Base-by-base conservation (phyloP, 37 sponge, comb jelly and placozoan species). In the Haliclona indistincta region DNA sequence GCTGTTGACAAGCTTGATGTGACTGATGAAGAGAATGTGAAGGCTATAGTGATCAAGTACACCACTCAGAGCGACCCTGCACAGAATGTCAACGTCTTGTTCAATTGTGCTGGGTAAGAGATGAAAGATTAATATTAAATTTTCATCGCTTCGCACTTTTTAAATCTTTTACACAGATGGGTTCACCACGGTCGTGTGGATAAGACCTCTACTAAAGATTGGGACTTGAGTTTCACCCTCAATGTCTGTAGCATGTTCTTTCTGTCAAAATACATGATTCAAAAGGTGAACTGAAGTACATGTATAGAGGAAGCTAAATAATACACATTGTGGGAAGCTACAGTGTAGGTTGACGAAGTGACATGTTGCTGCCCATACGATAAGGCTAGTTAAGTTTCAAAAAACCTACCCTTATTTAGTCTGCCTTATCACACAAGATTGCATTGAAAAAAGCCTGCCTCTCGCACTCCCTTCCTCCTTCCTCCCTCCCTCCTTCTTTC, bases 101-200 rank as follows among this genome's bases (percentile, higher is more conserved):
- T 90, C 75, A 90, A 90, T 78, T 90, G 86, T 90, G 91, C 86
- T 23, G 91, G 91, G 91, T 90, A 25, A 37, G 90, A 43, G n/a
- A n/a, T n/a, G n/a, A n/a, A n/a, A n/a, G n/a, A 20, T 51, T 19
- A 51, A 13, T 51, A 13, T n/a, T n/a, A n/a, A 3, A 4, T 35
- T 2, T 35, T 64, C 34, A 2, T 4, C 32, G 34, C 4, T 2
- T 64, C 4, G n/a, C 66, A 6, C 66, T 5, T 35, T 6, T 35
- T 2, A 30, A 34, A 30, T 5, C 66, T 64, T 35, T 5, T 4
- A 4, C 66, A n/a, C n/a, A 87, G 83, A 42, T 82, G n/a, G 38
- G 90, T 89, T 26, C 84, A 71, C 45, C 67, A 88, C 66, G 93
- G 93, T 1, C 79, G 77, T 8, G 51, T 93, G 5, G 64, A 67